phyloP scores from a whole-genome alignment of 2,113 vertebrate genomes.

The Lophius piscatorius region DNA sequence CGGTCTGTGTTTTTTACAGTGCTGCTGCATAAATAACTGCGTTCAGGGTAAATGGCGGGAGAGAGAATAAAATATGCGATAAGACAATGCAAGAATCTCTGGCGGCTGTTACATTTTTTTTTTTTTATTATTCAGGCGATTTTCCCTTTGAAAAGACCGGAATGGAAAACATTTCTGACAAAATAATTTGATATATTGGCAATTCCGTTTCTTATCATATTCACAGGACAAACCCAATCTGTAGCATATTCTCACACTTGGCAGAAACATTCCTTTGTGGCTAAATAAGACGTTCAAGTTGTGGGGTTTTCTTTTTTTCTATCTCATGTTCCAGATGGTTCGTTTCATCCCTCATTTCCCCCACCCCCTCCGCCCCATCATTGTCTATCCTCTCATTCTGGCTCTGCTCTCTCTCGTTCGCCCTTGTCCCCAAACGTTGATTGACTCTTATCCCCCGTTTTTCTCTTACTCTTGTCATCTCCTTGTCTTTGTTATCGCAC shows the following conservation, averaged over 20 bases:
- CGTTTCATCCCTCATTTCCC: slow-evolving; percentile 42
- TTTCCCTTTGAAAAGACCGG: too few species aligned
- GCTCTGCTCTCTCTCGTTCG: neutral
- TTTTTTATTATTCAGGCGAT: too few species aligned
- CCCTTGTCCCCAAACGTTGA: slow-evolving; percentile 14
- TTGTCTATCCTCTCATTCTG: slow-evolving; percentile 3
- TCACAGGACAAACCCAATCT: slow-evolving; percentile 30
- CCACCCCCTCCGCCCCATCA: slow-evolving; percentile 15
- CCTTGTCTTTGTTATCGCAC: slow-evolving; percentile 31
- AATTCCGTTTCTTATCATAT: slow-evolving; percentile 33
- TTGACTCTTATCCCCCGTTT: slow-evolving; percentile 4
- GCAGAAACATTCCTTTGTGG: slow-evolving; percentile 17
- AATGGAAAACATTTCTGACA: too few species aligned
- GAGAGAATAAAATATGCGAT: slow-evolving; percentile 28
- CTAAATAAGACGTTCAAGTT: slow-evolving; percentile 47
- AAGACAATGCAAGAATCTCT: slow-evolving; percentile 20
- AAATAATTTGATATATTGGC: slow-evolving; percentile 7
- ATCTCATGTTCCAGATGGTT: slow-evolving; percentile 58
- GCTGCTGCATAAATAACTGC: slow-evolving; percentile 37
- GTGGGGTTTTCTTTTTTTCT: slow-evolving; percentile 25
- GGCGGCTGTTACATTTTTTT: too few species aligned
- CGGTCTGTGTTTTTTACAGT: slow-evolving; percentile 21
- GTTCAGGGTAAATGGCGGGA: neutral
- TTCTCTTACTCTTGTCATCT: slow-evolving; percentile 30
- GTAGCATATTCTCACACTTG: slow-evolving; percentile 25